Evolutionary conservation across 2,797 vertebrate species (phyloP).

Genomic region (Sebastes oblongus): DNA sequence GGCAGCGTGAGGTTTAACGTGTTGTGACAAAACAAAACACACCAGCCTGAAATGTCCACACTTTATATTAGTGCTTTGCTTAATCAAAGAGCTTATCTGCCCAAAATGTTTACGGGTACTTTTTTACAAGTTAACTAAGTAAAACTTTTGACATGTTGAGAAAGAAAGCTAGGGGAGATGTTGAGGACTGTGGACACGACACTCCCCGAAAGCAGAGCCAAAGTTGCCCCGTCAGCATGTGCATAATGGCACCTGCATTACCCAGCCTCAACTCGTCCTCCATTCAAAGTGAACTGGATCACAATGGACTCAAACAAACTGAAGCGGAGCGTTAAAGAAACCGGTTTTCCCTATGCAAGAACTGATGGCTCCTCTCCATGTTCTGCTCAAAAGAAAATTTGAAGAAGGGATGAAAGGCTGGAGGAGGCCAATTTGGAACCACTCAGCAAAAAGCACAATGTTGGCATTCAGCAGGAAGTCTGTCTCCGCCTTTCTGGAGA

Average conservation of each 20-base stretch:
- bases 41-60: not conserved
- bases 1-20: not conserved
- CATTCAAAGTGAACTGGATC: constrained; percentile 34
- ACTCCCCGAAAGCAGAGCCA: not conserved
- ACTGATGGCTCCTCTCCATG: not conserved
- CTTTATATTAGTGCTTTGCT: not conserved
- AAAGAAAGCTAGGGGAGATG: not conserved
- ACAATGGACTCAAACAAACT: constrained; percentile 27
- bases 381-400: not conserved
- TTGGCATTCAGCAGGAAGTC: not conserved
- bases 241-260: constrained; percentile 2
- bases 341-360: not conserved
- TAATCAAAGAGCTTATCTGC: not conserved
- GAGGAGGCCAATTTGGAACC: constrained; percentile 10
- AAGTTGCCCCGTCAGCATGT: constrained; percentile 36
- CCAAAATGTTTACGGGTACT: not conserved
- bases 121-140: not conserved
- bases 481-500: constrained; percentile 13
- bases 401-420: constrained; percentile 10
- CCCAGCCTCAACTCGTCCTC: not conserved
- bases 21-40: not conserved
- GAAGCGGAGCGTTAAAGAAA: not conserved
- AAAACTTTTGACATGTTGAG: not conserved
- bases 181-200: not conserved
- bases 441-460: constrained; percentile 11